Conservation (phyloP, 2,797 vertebrate species). For the Spatula versicolor region DNA sequence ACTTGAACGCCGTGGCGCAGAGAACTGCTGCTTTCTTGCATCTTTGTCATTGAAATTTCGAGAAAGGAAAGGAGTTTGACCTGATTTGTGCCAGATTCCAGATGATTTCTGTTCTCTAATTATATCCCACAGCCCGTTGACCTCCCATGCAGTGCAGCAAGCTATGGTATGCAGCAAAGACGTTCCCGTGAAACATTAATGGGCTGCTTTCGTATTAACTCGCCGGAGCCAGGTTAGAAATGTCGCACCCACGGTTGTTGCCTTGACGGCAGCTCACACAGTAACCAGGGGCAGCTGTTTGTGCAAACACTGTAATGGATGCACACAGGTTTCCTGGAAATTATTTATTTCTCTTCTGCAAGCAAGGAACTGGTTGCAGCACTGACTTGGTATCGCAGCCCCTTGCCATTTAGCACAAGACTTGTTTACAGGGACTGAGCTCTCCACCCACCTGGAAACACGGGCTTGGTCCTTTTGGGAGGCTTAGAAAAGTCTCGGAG, state of each 20-base stretch:
- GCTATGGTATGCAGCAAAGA: fast-evolving
- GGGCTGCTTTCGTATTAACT: neutral
- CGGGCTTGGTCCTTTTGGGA: fast-evolving
- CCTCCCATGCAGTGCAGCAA: neutral
- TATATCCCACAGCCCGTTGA: neutral
- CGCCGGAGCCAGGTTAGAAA: neutral
- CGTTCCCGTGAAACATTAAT: neutral
- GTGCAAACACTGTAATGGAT: neutral
- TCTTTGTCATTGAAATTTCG: neutral
- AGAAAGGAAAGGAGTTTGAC: neutral
- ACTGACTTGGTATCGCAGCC: neutral
- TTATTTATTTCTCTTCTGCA: neutral
- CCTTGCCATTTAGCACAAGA: fast-evolving
- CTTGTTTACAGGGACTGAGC: neutral
- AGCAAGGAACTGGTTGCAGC: fast-evolving
- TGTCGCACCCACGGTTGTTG: neutral
- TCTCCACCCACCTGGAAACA: neutral
- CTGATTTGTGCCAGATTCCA: neutral
- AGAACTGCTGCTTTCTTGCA: neutral
- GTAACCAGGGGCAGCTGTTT: neutral
- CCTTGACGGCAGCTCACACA: neutral
- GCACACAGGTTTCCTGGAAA: neutral
- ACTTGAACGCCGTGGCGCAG: fast-evolving
- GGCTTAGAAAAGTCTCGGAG: neutral
- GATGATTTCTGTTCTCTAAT: neutral